These are phyloP conservation scores for Ganaspis sp. DNA, from an alignment of 1,140 invertebrate genomes.

Conservation along the genomic window DNA sequence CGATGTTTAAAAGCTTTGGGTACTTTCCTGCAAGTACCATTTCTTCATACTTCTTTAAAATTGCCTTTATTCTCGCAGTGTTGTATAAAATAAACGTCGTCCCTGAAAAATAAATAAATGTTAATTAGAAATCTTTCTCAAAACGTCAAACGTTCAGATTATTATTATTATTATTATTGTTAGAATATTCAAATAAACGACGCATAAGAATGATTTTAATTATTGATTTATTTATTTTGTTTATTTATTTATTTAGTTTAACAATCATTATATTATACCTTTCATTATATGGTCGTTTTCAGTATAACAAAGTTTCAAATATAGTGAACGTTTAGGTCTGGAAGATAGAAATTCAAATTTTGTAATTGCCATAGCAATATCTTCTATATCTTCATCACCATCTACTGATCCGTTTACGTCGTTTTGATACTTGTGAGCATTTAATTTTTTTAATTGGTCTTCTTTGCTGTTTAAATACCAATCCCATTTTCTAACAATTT, in stretches of 20 bases:
- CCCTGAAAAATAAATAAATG: slow-evolving; percentile 71
- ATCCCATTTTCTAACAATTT: slow-evolving; percentile 67
- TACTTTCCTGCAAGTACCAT: slow-evolving; percentile 76
- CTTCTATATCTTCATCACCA: slow-evolving; percentile 61
- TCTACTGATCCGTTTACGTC: slow-evolving; percentile 46
- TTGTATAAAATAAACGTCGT: slow-evolving; percentile 86
- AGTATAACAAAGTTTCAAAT: slow-evolving; percentile 68
- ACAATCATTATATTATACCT: slow-evolving; percentile 30
- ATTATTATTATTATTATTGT: too few relatives aligned
- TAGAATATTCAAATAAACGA: too few relatives aligned
- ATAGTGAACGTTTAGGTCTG: slow-evolving; percentile 77
- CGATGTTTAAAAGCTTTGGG: slow-evolving; percentile 76
- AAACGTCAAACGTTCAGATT: too few relatives aligned
- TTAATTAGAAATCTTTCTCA: slow-evolving; percentile 20
- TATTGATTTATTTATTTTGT: too few relatives aligned
- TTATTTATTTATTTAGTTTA: not conserved
- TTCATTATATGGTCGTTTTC: slow-evolving; percentile 30
- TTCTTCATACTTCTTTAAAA: slow-evolving; percentile 79
- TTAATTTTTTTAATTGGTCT: slow-evolving; percentile 60
- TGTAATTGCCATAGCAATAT: slow-evolving; percentile 79
- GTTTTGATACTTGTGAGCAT: slow-evolving; percentile 72
- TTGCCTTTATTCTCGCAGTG: slow-evolving; percentile 80
- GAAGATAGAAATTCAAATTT: slow-evolving; percentile 81
- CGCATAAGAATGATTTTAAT: slow-evolving; percentile 5
- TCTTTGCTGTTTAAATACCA: slow-evolving; percentile 66